These are phyloP conservation scores for Listronotus oregonensis DNA, from an alignment of 1,140 invertebrate genomes.

Conservation along the genomic window DNA sequence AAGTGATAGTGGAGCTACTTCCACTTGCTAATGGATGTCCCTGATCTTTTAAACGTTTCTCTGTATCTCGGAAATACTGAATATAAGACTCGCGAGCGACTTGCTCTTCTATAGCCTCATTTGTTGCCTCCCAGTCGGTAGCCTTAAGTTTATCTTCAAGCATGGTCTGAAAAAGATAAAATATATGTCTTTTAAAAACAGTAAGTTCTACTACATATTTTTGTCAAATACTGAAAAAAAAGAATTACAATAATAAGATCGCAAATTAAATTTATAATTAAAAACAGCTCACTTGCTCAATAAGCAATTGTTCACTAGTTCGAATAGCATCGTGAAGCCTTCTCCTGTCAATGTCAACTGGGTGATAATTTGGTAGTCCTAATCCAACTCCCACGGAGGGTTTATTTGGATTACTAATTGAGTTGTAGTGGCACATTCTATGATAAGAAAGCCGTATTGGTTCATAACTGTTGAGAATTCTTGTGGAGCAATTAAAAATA, in stretches of 20 bases:
- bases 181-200: conserved; percentile 5
- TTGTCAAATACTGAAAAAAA: too few species aligned
- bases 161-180: conserved; percentile 71
- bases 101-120: conserved; percentile 90
- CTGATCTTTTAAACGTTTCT: conserved; percentile 48
- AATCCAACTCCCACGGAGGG: conserved; percentile 84
- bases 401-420: conserved; percentile 86
- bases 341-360: conserved; percentile 77
- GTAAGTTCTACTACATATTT: too few species aligned
- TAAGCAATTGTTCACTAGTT: conserved; percentile 83
- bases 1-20: conserved; percentile 54
- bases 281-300: conserved; percentile 70
- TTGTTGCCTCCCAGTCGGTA: conserved; percentile 93
- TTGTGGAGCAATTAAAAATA: conserved; percentile 77
- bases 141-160: conserved; percentile 90
- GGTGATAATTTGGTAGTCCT: conserved; percentile 83
- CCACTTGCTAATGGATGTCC: conserved; percentile 45
- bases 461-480: conserved; percentile 69
- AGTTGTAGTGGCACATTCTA: conserved; percentile 89
- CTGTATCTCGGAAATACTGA: conserved; percentile 65
- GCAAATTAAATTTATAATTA: neutral
- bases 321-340: conserved; percentile 79
- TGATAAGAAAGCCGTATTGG: conserved; percentile 91
- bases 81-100: conserved; percentile 88
- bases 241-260: conserved; percentile 20